A percentile compares a stretch with the other conserved stretches of the same genome.
Conservation (phyloP, 2,797 vertebrate genomes). For the Gephyroberyx darwinii region DNA sequence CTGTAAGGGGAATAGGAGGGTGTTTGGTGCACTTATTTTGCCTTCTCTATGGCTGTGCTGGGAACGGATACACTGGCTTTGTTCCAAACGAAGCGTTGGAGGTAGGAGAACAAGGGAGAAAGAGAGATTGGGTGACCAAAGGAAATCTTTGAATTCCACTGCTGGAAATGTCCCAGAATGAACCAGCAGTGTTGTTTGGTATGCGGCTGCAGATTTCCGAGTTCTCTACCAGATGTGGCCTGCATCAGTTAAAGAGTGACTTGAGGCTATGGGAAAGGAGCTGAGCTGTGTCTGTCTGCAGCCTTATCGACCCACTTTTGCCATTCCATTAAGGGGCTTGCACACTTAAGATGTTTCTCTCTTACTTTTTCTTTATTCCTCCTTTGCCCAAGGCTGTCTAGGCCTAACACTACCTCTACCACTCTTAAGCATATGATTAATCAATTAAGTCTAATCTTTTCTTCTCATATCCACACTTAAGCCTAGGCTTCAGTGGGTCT, state of each 20-base stretch:
- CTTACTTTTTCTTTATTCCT: constrained; percentile 16
- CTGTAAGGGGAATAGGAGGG: neutral
- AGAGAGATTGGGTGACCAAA: constrained; percentile 17
- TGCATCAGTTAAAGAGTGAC: constrained; percentile 37
- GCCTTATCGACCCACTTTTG: constrained; percentile 72
- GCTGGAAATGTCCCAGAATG: constrained; percentile 27
- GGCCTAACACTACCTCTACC: constrained; percentile 6
- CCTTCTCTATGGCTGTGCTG: neutral
- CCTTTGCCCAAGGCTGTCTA: neutral
- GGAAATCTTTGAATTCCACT: constrained; percentile 18
- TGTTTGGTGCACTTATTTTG: neutral
- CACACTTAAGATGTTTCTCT: constrained; percentile 41
- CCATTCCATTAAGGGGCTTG: constrained; percentile 67
- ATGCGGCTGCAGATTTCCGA: constrained; percentile 51
- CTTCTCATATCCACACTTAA: constrained; percentile 30
- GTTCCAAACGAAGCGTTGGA: constrained; percentile 10
- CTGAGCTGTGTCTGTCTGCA: constrained; percentile 55
- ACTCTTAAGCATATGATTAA: constrained; percentile 35
- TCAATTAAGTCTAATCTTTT: constrained; percentile 38
- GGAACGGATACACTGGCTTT: neutral
- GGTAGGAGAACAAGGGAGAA: neutral
- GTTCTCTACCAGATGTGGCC: constrained; percentile 55
- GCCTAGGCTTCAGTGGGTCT: constrained; percentile 8
- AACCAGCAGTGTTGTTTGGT: constrained; percentile 46
- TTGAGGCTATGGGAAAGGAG: constrained; percentile 41